Base-by-base conservation (phyloP, 2,797 vertebrate genomes). In the Aeoliscus strigatus region DNA sequence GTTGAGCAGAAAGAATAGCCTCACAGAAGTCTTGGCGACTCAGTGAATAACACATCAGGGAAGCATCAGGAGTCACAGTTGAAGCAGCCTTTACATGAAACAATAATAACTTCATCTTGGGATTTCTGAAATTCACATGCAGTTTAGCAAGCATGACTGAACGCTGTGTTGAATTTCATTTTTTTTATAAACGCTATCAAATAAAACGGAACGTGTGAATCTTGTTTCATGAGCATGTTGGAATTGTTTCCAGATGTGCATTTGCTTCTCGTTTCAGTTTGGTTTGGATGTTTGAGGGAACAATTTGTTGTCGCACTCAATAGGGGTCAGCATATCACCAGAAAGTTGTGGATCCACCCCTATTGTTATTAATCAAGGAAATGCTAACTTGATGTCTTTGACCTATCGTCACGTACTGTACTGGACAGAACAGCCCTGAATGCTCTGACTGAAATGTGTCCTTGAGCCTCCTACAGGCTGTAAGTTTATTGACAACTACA, bases 21-120 rank as follows among this genome's bases (percentile, higher is more conserved):
- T 75, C 60, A 55, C 55, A 40, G 71, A 60, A 70, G 59, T 56
- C 53, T 58, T 9, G 30, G 36, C 63, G 25, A 29, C 30, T 18
- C 27, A 57, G 49, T 74, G 55, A 79, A 80, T 64, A 68, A 76
- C 71, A 54, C 79, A 73, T 66, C 70, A 51, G 75, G 80, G 79
- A 75, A 59, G 65, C 70, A 66, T 59, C 51, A 51, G 43, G 17
- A 66, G 45, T 57, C 61, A 74, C 60, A 59, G 60, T 59, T n/a
- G 50, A 25, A 56, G 49, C 70, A 38, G 64, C 41, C 18, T 60
- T 52, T 46, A 12, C 21, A 48, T 11, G 27, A 58, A 54, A 57
- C 41, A 63, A 77, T 55, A 68, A 65, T 56, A 55, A 75, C 45
- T 66, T 56, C 29, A 49, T 67, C 51, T 53, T 26, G 36, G 45